Evolutionary conservation across 2,888 invertebrate genomes (phyloP), one percentile per base, ranked within the genome.

Genomic region (Campoplex nolae): DNA sequence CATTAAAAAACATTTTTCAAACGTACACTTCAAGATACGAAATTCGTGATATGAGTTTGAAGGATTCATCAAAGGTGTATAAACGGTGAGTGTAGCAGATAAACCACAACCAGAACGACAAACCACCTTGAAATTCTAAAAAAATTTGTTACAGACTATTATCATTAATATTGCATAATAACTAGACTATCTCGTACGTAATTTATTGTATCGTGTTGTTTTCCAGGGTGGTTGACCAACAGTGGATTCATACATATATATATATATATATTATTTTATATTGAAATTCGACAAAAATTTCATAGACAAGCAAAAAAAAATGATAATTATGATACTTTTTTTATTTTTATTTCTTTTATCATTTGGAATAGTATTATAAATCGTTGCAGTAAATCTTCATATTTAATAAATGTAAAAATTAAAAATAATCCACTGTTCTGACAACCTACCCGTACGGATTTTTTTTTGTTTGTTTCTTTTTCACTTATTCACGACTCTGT

Each of bases 71-170:
- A 89, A 62, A 28, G 90, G 88, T 88, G 88, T 88, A 87, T 86
- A 90, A 90, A 90, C 54, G 65, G 32, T 67, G 48, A 89, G 77
- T 85, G 67, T 65, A 84, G 81, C 65, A 62, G 54, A 28, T 45
- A 75, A 90, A 90, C 88, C 89, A 90, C 91, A 90, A 90, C 88
- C 90, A 89, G 89, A 89, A 90, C 84, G 89, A 89, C 81, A 88
- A 85, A 85, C 78, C 87, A 84, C 81, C 84, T 67, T 85, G 82
- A 58, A 89, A 86, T 87, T 90, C 83, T 85, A 56, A 86, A 81
- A 80, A 67, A 85, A 86, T 88, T 90, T 89, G 83, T 89, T 89
- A 89, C 89, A 87, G 79, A 87, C 89, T 90, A 89, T 90, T 89
- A 89, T 88, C 84, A 78, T 89, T 89, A 88, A 89, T 90, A 89